Evolutionary conservation across 2,113 vertebrate species (phyloP), one percentile per base, ranked within the genome.

Genomic region (Lynx canadensis): DNA sequence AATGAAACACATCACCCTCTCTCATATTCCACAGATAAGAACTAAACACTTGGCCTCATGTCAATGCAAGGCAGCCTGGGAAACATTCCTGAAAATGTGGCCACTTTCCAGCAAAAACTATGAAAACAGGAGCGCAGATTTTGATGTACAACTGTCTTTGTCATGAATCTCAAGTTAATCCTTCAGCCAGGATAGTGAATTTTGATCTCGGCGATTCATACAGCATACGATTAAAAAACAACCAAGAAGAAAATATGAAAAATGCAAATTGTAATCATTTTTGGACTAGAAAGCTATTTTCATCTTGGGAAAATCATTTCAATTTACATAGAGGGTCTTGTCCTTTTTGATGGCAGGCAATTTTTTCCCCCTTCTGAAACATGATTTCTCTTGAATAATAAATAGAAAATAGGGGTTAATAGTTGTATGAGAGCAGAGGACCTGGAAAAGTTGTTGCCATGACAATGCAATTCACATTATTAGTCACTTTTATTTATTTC

Each of bases 361-460:
- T 98, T 97, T 98, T 96, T 96, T 69, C 18, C 95, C 38, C 48
- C 95, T 97, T 97, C 60, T 0, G 0, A 98, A 98, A 98, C 91
- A 98, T 98, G 97, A 98, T 98, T 98, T 98, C 82, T 80, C 74
- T 97, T 98, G 98, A 98, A 98, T 98, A 98, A 98, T 98, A 98
- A 98, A 98, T 98, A 97, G 91, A 96, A 94, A 97, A 97, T 95
- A 96, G 27, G 79, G 95, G 98, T 98, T 98, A 98, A 98, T 98
- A 96, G 90, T 94, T 96, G 63, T 90, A 87, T 95, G 97, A 98
- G 95, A 97, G 78, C 36, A 96, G 74, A 98, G 78, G 91, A 98
- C 93, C 94, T 98, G 91, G 97, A 94, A 98, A 98, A 98, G 98
- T 90, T 97, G 98, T 98, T 99, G 82, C 98, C 96, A 98, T 98